Evolutionary conservation across 2,888 invertebrate species (phyloP).

Genomic region (Agrotis clavis): DNA sequence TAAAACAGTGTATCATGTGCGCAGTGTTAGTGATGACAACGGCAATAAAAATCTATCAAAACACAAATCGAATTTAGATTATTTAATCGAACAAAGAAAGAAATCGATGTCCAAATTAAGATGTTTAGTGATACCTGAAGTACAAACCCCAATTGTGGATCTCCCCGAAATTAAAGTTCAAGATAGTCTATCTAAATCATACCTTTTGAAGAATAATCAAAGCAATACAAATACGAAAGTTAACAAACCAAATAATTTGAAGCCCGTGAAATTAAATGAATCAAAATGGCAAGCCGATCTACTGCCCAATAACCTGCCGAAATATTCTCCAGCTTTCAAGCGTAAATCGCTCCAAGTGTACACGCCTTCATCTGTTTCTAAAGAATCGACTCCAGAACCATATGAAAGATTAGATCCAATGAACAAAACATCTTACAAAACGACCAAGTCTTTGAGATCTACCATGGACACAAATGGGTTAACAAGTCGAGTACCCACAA

Average conservation of each 20-base stretch:
- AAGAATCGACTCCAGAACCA: conserved; percentile 88
- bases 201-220: conserved; percentile 82
- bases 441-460: conserved; percentile 74
- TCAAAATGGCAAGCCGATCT: conserved; percentile 86
- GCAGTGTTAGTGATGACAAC: conserved; percentile 87
- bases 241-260: conserved; percentile 76
- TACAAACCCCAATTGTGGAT: conserved; percentile 92
- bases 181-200: conserved; percentile 89
- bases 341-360: conserved; percentile 94
- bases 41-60: conserved; percentile 81
- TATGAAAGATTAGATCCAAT: conserved; percentile 78
- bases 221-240: conserved; percentile 77
- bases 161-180: conserved; percentile 96
- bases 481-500: conserved; percentile 68
- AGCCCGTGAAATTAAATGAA: conserved; percentile 80
- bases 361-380: conserved; percentile 84
- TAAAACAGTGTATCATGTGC: conserved; percentile 81
- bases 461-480: conserved; percentile 77
- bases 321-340: conserved; percentile 96
- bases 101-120: conserved; percentile 96
- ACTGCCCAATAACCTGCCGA: conserved; percentile 92
- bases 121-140: conserved; percentile 97
- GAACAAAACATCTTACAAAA: conserved; percentile 76
- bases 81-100: conserved; percentile 95
- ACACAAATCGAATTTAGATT: conserved; percentile 93